These are phyloP conservation scores for Elaphurus davidianus DNA, from an alignment of 2,113 vertebrate genomes.

Conservation along the genomic window DNA sequence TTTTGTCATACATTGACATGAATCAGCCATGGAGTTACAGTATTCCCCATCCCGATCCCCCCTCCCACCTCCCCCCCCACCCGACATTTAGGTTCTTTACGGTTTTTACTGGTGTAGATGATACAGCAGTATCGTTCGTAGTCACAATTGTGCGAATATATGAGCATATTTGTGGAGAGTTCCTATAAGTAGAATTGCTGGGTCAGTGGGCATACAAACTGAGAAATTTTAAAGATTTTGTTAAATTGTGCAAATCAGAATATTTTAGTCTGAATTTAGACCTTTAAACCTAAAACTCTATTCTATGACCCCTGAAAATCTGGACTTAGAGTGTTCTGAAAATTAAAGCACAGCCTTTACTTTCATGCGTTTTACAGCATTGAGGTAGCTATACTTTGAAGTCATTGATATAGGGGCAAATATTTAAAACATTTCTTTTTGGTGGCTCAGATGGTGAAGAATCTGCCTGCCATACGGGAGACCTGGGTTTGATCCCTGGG, in stretches of 20 bases:
- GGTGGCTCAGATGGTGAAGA: neutral
- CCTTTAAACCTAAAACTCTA: neutral
- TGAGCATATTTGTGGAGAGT: neutral
- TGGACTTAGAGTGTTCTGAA: neutral
- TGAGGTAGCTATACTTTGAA: neutral
- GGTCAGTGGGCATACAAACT: neutral
- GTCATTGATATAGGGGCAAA: neutral
- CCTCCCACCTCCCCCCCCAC: no score
- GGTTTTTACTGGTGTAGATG: neutral
- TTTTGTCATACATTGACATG: no score
- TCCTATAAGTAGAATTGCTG: neutral
- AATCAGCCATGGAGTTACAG: no score
- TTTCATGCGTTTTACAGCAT: neutral
- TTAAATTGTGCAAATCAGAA: neutral
- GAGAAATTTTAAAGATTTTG: neutral
- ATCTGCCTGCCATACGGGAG: neutral
- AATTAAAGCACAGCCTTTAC: neutral
- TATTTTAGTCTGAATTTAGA: conserved; percentile 9
- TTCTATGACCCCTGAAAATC: neutral
- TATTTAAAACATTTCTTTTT: neutral
- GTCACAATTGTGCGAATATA: neutral
- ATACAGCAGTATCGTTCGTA: neutral
- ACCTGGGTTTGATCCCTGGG: neutral
- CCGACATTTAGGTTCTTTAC: neutral
- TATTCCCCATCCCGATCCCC: no score